phyloP scores from a whole-genome alignment of 2,797 vertebrate species.

The Vipera latastei region DNA sequence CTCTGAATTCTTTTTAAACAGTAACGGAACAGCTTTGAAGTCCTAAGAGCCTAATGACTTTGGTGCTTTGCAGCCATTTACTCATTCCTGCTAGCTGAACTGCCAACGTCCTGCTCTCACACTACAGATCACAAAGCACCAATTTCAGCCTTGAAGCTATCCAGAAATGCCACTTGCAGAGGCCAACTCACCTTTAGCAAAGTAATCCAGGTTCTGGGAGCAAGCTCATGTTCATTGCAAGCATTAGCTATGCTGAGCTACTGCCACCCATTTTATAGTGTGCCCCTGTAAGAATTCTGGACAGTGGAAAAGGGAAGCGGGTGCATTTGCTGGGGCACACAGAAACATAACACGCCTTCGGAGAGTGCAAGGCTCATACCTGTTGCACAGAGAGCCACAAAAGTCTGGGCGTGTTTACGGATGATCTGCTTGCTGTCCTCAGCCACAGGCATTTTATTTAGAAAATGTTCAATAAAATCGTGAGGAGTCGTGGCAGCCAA shows the following conservation, averaged over 20 bases:
- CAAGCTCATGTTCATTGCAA: slow-evolving; percentile 52
- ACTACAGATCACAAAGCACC: neutral
- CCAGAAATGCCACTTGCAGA: slow-evolving; percentile 26
- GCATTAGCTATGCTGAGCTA: slow-evolving; percentile 52
- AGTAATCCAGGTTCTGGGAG: slow-evolving; percentile 68
- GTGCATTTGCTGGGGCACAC: slow-evolving; percentile 28
- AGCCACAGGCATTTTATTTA: slow-evolving; percentile 90
- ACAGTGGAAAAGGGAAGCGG: slow-evolving; percentile 34
- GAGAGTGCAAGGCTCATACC: slow-evolving; percentile 78
- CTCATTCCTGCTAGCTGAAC: neutral
- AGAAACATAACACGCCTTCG: slow-evolving; percentile 52
- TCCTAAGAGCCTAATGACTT: neutral
- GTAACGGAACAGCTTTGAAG: neutral
- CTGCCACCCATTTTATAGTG: slow-evolving; percentile 9
- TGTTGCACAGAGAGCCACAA: slow-evolving; percentile 97
- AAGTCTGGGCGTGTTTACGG: slow-evolving; percentile 96
- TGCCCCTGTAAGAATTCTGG: slow-evolving; percentile 44
- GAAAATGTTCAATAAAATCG: slow-evolving; percentile 98
- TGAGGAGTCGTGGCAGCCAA: slow-evolving; percentile 95
- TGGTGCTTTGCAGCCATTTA: accelerated
- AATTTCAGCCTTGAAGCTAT: neutral
- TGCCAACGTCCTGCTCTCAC: accelerated
- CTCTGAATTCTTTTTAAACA: slow-evolving; percentile 8
- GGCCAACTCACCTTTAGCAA: slow-evolving; percentile 64
- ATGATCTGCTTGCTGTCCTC: slow-evolving; percentile 92